phyloP scores from a whole-genome alignment of 2,888 invertebrate genomes.

The Agrotis exclamationis region DNA sequence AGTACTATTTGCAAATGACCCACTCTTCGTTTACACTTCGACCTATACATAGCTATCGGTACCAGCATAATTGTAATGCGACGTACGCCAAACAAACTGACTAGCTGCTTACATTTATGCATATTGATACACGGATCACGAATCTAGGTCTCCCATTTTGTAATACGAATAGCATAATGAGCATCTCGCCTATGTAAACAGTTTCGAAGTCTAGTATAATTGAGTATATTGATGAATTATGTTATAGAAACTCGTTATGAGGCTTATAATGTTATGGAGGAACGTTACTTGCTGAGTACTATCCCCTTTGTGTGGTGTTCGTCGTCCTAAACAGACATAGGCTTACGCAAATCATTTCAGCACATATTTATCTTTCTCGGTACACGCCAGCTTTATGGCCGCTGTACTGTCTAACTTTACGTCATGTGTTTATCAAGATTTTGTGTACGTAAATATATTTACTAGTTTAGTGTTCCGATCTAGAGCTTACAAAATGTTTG shows the following conservation, averaged over 20 bases:
- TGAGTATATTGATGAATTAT: constrained; percentile 17
- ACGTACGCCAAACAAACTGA: constrained; percentile 14
- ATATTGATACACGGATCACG: constrained; percentile 39
- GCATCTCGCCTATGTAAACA: constrained; percentile 6
- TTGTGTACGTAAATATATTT: constrained; percentile 21
- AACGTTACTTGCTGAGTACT: constrained; percentile 42
- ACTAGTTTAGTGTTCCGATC: constrained; percentile 7
- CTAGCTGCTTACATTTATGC: constrained; percentile 29
- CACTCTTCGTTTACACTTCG: constrained; percentile 9
- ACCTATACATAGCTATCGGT: neutral
- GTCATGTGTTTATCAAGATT: constrained; percentile 39
- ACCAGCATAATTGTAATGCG: constrained; percentile 16
- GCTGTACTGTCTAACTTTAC: constrained; percentile 32
- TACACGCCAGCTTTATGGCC: constrained; percentile 46
- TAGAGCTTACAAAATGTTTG: neutral
- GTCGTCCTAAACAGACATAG: constrained; percentile 66
- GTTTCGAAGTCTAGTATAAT: constrained; percentile 3
- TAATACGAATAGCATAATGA: constrained; percentile 11
- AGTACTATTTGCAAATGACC: neutral
- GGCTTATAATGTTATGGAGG: constrained; percentile 38
- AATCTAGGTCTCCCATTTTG: constrained; percentile 36
- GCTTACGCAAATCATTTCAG: constrained; percentile 60
- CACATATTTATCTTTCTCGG: constrained; percentile 65
- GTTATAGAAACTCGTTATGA: constrained; percentile 26
- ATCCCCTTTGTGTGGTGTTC: constrained; percentile 42